phyloP scores from a whole-genome alignment of 2,888 invertebrate species.

The Pheosia tremula region DNA sequence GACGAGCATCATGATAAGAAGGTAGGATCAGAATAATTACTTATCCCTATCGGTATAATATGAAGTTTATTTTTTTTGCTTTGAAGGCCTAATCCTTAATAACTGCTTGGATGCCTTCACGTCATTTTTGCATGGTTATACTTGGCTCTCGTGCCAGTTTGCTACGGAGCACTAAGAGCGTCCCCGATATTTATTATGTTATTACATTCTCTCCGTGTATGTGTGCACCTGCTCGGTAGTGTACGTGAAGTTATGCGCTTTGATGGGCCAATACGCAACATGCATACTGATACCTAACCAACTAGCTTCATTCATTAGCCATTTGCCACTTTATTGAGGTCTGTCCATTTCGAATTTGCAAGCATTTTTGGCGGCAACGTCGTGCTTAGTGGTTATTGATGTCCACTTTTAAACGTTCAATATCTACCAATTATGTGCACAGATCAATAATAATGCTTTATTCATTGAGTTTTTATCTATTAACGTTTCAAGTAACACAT shows the following conservation, averaged over 20 bases:
- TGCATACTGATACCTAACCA: slow-evolving; percentile 50
- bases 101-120: too few species aligned
- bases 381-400: not conserved
- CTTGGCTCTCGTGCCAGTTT: too few species aligned
- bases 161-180: too few species aligned
- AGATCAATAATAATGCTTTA: not conserved
- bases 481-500: not conserved
- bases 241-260: slow-evolving; percentile 60
- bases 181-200: slow-evolving; percentile 11
- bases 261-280: slow-evolving; percentile 41
- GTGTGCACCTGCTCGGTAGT: slow-evolving; percentile 56
- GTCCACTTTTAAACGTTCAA: slow-evolving; percentile 7
- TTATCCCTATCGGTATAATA: too few species aligned
- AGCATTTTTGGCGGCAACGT: slow-evolving; percentile 15
- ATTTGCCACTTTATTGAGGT: slow-evolving; percentile 14
- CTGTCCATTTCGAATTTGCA: slow-evolving; percentile 14
- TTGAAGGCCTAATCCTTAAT: too few species aligned
- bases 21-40: too few species aligned
- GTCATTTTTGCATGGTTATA: too few species aligned
- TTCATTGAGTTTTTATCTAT: not conserved
- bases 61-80: too few species aligned
- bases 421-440: not conserved
- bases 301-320: slow-evolving; percentile 18
- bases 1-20: slow-evolving; percentile 7
- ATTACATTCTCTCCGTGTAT: slow-evolving; percentile 28